A percentile compares a stretch with the other conserved stretches of the same genome.
Conservation (phyloP, 1,140 invertebrate species). For the Aporrectodea caliginosa region DNA sequence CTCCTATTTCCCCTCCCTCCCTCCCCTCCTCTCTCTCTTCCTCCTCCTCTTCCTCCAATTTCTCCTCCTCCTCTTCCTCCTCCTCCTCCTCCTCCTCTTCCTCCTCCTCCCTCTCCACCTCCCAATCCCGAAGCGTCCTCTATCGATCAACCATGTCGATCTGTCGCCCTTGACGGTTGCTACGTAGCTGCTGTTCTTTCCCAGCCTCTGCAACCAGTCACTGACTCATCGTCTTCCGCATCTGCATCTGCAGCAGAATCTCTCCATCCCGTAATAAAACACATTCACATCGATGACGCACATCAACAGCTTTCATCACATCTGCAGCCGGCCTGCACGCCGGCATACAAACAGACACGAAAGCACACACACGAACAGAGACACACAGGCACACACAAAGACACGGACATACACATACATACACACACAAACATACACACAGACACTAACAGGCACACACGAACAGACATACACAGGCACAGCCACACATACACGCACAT, state of each 20-base stretch:
- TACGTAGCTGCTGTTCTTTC: neutral
- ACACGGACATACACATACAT: slow-evolving; percentile 28
- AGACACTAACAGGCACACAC: slow-evolving; percentile 28
- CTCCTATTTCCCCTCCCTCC: neutral
- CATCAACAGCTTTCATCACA: slow-evolving; percentile 30
- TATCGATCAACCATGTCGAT: neutral
- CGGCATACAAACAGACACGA: too few species aligned
- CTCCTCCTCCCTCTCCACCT: neutral
- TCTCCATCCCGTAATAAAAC: neutral
- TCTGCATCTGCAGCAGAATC: neutral
- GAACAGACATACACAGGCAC: slow-evolving; percentile 22
- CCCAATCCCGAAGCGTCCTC: neutral
- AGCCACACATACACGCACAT: slow-evolving; percentile 23
- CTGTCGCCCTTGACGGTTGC: neutral
- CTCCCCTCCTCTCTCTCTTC: neutral
- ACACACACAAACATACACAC: slow-evolving; percentile 27
- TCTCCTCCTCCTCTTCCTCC: neutral
- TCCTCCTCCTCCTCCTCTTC: neutral
- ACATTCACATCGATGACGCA: neutral
- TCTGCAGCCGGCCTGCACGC: too few species aligned
- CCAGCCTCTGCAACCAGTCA: neutral
- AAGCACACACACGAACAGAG: slow-evolving; percentile 32
- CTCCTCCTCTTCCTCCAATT: neutral
- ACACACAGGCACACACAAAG: slow-evolving; percentile 32
- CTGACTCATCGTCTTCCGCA: neutral